These are phyloP conservation scores for Pongo pygmaeus DNA, from an alignment of 2,113 vertebrate species.

Conservation along the genomic window DNA sequence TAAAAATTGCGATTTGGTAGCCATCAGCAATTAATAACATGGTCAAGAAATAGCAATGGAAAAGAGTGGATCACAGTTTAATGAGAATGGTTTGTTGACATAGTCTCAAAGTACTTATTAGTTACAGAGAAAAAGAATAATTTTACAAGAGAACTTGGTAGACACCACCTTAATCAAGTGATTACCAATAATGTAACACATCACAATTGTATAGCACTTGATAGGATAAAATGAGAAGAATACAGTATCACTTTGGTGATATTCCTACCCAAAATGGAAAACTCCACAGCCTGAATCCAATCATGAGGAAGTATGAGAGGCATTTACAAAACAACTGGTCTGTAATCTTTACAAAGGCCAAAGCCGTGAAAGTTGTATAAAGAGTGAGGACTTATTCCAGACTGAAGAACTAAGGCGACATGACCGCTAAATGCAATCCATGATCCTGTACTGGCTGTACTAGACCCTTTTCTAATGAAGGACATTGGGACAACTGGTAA, in stretches of 20 bases:
- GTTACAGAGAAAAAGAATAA: background rate
- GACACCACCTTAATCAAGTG: background rate
- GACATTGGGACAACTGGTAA: background rate
- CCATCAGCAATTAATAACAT: background rate
- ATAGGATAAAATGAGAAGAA: background rate
- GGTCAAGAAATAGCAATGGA: background rate
- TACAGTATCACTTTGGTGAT: background rate
- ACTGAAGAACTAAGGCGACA: background rate
- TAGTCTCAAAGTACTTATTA: background rate
- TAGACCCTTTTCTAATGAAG: background rate
- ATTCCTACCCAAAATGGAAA: background rate
- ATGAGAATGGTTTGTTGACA: background rate
- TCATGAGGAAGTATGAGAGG: background rate
- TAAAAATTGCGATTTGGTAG: background rate
- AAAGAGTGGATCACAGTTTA: background rate
- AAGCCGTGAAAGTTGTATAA: background rate
- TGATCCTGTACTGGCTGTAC: background rate
- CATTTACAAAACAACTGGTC: background rate
- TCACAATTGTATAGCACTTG: background rate
- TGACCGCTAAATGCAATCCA: background rate
- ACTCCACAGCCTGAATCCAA: background rate
- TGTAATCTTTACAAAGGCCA: background rate
- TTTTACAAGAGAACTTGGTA: background rate
- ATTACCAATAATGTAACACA: background rate
- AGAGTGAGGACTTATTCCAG: background rate